Evolutionary conservation across 2,797 vertebrate genomes (phyloP), one percentile per base, ranked within the genome.

Genomic region (Crax fasciolata): DNA sequence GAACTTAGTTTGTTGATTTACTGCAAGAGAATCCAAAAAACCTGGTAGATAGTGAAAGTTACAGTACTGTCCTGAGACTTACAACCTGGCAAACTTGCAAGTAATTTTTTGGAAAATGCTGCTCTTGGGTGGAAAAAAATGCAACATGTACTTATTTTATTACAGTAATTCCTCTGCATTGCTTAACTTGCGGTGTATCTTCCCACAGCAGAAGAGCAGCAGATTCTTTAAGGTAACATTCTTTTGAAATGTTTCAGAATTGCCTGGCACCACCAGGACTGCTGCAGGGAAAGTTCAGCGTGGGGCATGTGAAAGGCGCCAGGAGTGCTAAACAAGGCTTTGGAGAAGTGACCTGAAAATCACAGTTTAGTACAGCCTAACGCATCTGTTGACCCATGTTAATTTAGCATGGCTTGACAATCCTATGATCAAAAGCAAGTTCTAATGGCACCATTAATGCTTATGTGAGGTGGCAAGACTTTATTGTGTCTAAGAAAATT

Each of bases 291-390:
- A 91, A 93, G 95, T 93, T 95, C 85, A 89, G 51, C 77, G 90
- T 83, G 90, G 91, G 81, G 75, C 95, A 92, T 95, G 95, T 84
- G 93, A 97, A 95, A 82, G 62, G 87, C 89, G 72, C 65, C 48
- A 19, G 51, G 49, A 91, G 62, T 58, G 52, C 55, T 91, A 27
- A 94, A 76, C 10, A 48, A 61, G 57, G 66, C 51, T 83, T 57
- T 78, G 73, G 78, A 87, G 58, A 93, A 84, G 44, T 93, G 90
- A 95, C 88, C 79, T 92, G 87, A 88, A 91, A 96, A 87, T 85
- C 38, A n/a, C 86, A 4, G 71, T 61, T 39, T 62, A 30, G 78
- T 63, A 24, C 15, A 81, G 66, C 55, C 61, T 89, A 78, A 39
- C 49, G 19, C 54, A 66, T 81, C 59, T 91, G 62, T 74, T 96